Conservation (phyloP, 2,888 invertebrate species). For the Apodemia mormo region DNA sequence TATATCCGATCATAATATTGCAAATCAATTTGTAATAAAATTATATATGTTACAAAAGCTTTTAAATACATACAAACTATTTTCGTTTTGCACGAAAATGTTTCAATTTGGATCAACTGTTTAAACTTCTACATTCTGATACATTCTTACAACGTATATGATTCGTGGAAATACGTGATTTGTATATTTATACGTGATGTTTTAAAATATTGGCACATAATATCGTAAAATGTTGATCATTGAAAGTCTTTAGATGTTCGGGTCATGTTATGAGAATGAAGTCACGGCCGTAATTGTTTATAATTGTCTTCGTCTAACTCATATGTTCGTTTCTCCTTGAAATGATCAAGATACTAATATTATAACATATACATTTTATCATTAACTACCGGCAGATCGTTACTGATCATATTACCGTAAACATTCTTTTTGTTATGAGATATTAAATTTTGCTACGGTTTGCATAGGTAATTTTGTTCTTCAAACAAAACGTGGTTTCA, state of each 20-base stretch:
- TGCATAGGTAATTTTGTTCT: background rate
- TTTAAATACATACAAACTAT: background rate
- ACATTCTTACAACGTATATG: too few species aligned
- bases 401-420: background rate
- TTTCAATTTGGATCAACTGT: too few species aligned
- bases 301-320: slow-evolving; percentile 41
- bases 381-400: slow-evolving; percentile 22
- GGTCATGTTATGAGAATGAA: slow-evolving; percentile 46
- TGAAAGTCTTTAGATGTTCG: slow-evolving; percentile 36
- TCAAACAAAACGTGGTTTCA: background rate
- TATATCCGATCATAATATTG: too few species aligned
- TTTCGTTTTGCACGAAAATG: too few species aligned
- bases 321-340: slow-evolving; percentile 27
- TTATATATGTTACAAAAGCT: background rate
- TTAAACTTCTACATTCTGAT: too few species aligned
- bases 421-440: slow-evolving; percentile 11
- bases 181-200: slow-evolving; percentile 1
- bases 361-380: slow-evolving; percentile 29
- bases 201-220: slow-evolving; percentile 15
- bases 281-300: slow-evolving; percentile 48
- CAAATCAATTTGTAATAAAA: background rate
- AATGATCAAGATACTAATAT: slow-evolving; percentile 26
- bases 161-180: background rate
- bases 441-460: background rate
- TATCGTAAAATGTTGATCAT: slow-evolving; percentile 36